Evolutionary conservation across 1,140 invertebrate genomes (phyloP), one percentile per base, ranked within the genome.

Genomic region (Propsilocerus akamusi): DNA sequence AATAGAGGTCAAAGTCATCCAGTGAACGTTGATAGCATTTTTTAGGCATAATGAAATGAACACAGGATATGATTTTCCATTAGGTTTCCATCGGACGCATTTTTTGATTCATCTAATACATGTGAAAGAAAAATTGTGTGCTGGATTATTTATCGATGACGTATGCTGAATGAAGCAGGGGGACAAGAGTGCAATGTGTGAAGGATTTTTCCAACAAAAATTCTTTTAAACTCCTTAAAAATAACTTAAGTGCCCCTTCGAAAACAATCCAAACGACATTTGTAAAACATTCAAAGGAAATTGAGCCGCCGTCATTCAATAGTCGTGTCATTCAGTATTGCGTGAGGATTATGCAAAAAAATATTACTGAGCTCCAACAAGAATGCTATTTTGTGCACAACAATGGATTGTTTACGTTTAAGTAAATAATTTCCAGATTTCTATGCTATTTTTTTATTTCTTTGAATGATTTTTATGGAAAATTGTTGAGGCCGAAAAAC

Each of bases 401-500:
- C 34, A 41, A 41, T 20, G 17, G 34, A 41, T 41, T 41, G 34
- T 41, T 41, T 41, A 41, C 34, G 34, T 41, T 41, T 41, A 41
- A 41, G 34, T 41, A 20, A 41, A 41, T 41, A 41, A 41, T 41
- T 41, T 41, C 22, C 34, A 20, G 22, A 41, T 41, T 41, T 41
- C 6, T 37, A 20, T 41, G 8, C 22, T 41, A 20, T 41, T 41
- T 20, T 41, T 17, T 41, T 30, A 30, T 30, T 8, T 30, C 28
- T n/a, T 7, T 30, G 28, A 8, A n/a, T n/a, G n/a, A n/a, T n/a
- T n/a, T n/a, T n/a, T n/a, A n/a, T n/a, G n/a, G n/a, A n/a, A n/a
- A n/a, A n/a, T n/a, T n/a, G n/a, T n/a, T n/a, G n/a, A n/a, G n/a
- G n/a, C n/a, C n/a, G n/a, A n/a, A n/a, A n/a, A n/a, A n/a, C n/a